phyloP scores from a whole-genome alignment of 2,797 vertebrate species.

The Alosa sapidissima region DNA sequence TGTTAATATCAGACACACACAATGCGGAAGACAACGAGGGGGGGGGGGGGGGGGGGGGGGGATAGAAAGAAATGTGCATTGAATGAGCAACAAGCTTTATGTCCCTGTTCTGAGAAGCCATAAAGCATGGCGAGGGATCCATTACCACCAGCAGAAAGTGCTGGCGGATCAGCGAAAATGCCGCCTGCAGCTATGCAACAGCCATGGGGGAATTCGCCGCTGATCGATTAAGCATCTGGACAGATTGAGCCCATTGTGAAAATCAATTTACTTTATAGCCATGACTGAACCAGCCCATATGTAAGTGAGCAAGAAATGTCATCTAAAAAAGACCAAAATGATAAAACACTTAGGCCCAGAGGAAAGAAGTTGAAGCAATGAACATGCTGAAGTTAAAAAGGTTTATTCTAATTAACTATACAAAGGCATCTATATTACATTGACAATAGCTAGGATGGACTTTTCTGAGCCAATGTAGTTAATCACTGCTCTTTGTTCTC shows the following conservation, averaged over 20 bases:
- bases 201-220: background rate
- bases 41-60: background rate
- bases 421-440: background rate
- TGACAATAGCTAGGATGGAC: background rate
- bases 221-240: constrained; percentile 24
- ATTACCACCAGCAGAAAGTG: constrained; percentile 8
- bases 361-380: background rate
- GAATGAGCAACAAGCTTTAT: background rate
- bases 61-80: background rate
- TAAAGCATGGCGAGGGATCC: constrained; percentile 2
- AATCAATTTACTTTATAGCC: constrained; percentile 23
- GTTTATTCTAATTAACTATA: background rate
- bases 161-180: constrained; percentile 17
- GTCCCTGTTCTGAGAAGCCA: background rate
- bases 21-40: background rate
- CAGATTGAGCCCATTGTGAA: constrained; percentile 1
- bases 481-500: background rate
- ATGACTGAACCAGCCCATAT: constrained; percentile 13
- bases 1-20: background rate
- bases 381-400: background rate
- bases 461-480: background rate
- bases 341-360: background rate
- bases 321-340: background rate
- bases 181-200: background rate
- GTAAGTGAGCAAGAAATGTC: background rate